These are phyloP conservation scores for Tolmerus cingulatus DNA, from an alignment of 2,888 invertebrate species.

Conservation along the genomic window DNA sequence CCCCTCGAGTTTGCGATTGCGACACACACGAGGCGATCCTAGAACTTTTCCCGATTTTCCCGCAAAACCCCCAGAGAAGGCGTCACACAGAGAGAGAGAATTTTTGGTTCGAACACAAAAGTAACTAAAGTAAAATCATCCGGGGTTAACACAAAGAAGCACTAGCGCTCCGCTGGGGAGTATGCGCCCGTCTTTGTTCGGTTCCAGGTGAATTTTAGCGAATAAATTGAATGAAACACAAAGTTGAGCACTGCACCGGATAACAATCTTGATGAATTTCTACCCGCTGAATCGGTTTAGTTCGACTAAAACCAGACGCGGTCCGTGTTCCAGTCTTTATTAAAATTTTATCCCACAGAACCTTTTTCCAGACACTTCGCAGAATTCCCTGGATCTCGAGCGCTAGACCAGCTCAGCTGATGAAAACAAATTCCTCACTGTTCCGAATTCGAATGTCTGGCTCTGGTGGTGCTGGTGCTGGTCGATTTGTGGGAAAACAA, in stretches of 20 bases:
- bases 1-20: not conserved
- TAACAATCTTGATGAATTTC: not conserved
- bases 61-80: not conserved
- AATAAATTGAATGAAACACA: not conserved
- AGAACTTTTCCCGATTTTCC: not conserved
- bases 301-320: not conserved
- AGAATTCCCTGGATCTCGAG: not conserved
- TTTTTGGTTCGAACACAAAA: not conserved
- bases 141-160: not conserved
- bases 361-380: not conserved
- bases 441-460: not conserved
- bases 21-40: not conserved
- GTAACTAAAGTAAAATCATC: not conserved
- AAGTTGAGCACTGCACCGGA: not conserved
- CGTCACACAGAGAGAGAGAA: not conserved
- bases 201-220: not conserved
- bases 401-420: slow-evolving; percentile 7
- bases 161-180: not conserved
- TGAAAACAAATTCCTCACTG: slow-evolving; percentile 27
- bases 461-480: not conserved
- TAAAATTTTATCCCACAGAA: not conserved
- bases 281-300: not conserved
- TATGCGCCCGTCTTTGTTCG: slow-evolving; percentile 21
- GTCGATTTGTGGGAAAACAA: slow-evolving; percentile 7
- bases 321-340: not conserved